Percentiles rank a stretch among this genome's conserved stretches.
These are phyloP conservation scores for Camponotus floridanus DNA, from an alignment of 1,140 invertebrate species.

Conservation along the genomic window DNA sequence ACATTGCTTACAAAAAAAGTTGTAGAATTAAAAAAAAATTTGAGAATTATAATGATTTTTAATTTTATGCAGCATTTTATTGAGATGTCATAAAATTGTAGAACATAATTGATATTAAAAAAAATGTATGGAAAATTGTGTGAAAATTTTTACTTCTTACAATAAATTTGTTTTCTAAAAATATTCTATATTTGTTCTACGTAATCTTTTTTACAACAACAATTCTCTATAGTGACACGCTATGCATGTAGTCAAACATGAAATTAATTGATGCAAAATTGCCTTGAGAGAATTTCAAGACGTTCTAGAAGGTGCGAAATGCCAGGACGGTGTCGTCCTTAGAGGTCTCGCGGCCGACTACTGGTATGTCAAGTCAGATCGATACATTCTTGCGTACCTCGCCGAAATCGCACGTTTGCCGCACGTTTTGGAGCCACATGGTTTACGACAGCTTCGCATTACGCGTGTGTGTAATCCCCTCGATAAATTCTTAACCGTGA, in stretches of 20 bases:
- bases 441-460: constrained; percentile 64
- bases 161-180: not conserved
- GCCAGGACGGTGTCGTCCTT: constrained; percentile 81
- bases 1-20: constrained; percentile 30
- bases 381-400: constrained; percentile 85
- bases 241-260: not conserved
- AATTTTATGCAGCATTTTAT: not conserved
- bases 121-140: not conserved
- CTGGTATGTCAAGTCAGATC: constrained; percentile 83
- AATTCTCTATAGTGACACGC: not conserved
- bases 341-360: constrained; percentile 79
- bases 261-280: constrained; percentile 18
- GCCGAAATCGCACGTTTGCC: constrained; percentile 77
- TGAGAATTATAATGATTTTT: constrained; percentile 14
- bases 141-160: not conserved
- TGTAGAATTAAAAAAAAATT: constrained; percentile 20
- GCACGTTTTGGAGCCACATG: constrained; percentile 53
- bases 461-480: constrained; percentile 18
- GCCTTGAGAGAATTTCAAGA: constrained; percentile 67
- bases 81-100: not conserved
- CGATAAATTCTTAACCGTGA: constrained; percentile 72
- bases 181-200: not conserved
- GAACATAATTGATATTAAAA: not conserved
- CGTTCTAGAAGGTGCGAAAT: constrained; percentile 79
- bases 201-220: not conserved